phyloP scores from a whole-genome alignment of 2,797 vertebrate genomes.

The Gephyroberyx darwinii region DNA sequence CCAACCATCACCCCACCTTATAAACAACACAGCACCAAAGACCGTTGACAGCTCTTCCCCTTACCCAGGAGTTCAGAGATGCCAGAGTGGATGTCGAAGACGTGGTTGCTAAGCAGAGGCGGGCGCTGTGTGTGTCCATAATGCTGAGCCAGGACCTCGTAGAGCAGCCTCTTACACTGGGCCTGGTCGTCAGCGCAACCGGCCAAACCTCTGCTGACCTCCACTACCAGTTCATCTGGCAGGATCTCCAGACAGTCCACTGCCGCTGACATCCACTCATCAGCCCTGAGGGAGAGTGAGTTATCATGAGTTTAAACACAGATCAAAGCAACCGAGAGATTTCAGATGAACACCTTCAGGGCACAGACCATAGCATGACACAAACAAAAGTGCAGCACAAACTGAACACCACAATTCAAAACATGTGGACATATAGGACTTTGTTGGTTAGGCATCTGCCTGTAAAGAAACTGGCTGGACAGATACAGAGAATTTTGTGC shows the following conservation, averaged over 20 bases:
- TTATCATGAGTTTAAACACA: not conserved
- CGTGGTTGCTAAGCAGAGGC: conserved; percentile 88
- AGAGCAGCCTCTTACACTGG: conserved; percentile 88
- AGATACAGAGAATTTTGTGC: no score
- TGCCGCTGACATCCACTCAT: conserved; percentile 93
- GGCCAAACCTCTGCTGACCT: conserved; percentile 90
- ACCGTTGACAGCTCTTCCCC: conserved; percentile 33
- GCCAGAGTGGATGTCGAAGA: conserved; percentile 92
- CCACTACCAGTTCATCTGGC: conserved; percentile 91
- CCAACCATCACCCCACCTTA: not conserved
- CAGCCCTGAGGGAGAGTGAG: conserved; percentile 80
- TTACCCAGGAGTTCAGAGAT: conserved; percentile 94
- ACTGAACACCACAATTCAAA: no score
- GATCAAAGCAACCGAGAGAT: not conserved
- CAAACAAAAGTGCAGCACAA: no score
- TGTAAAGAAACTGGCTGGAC: no score
- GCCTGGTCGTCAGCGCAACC: conserved; percentile 81
- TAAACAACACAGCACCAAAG: not conserved
- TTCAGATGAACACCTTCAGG: no score
- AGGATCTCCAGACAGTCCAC: conserved; percentile 95
- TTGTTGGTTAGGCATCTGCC: no score
- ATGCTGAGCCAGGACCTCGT: conserved; percentile 86
- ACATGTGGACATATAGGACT: no score
- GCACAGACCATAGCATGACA: no score
- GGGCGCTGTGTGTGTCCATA: conserved; percentile 84